Evolutionary conservation across 2,113 vertebrate species (phyloP).

Genomic region (Anseranas semipalmata): DNA sequence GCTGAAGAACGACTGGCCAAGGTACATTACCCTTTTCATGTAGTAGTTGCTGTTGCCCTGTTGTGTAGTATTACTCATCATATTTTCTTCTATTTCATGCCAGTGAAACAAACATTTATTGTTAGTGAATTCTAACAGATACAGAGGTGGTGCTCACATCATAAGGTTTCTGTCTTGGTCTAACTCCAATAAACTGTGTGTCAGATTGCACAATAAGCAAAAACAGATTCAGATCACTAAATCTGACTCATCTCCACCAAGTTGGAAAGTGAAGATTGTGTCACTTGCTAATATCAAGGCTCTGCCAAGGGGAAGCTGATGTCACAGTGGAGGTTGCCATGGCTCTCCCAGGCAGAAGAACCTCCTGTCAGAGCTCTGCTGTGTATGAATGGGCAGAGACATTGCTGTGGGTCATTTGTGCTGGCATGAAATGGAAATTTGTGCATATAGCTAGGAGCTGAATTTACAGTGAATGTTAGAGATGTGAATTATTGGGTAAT

Average conservation of each 20-base stretch:
- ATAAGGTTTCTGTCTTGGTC: not conserved
- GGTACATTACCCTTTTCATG: conserved; percentile 60
- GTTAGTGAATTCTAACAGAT: not conserved
- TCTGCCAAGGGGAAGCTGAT: not conserved
- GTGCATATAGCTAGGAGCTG: not conserved
- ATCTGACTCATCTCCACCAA: not conserved
- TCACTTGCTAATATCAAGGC: not conserved
- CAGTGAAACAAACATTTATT: not conserved
- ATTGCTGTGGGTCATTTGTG: not conserved
- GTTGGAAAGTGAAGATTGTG: not conserved
- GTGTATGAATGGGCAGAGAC: not conserved
- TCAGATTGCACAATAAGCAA: not conserved
- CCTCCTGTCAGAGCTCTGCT: not conserved
- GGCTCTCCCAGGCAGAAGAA: not conserved
- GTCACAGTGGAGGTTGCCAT: not conserved
- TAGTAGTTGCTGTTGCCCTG: not conserved
- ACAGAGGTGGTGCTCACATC: not conserved
- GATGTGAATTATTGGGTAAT: not conserved
- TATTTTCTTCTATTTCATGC: not conserved
- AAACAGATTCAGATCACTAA: not conserved
- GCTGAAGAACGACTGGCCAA: conserved; percentile 82
- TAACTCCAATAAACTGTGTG: not conserved
- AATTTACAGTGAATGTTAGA: not conserved
- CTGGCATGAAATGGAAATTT: not conserved
- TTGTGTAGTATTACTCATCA: not conserved